These are phyloP conservation scores for Unio delphinus DNA, from an alignment of 2,888 invertebrate genomes.

Conservation along the genomic window DNA sequence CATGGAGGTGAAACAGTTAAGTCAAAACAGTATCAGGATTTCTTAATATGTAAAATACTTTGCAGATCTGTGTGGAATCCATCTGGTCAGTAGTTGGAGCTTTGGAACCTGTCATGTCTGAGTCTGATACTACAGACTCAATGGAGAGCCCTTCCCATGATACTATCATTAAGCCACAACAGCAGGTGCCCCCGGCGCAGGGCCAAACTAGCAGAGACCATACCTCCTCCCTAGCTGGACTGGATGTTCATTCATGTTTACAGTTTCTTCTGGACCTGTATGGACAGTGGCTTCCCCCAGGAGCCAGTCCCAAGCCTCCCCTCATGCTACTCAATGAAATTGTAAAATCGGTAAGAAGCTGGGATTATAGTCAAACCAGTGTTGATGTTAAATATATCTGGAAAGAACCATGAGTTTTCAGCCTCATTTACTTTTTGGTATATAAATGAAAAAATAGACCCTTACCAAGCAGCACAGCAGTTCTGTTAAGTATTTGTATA, in stretches of 20 bases:
- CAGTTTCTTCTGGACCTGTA: constrained; percentile 93
- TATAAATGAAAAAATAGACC: no score
- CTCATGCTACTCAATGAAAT: constrained; percentile 71
- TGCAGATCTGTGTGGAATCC: constrained; percentile 67
- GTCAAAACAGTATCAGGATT: no score
- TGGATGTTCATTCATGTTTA: constrained; percentile 93
- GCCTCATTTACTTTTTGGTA: no score
- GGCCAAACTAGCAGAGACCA: constrained; percentile 48
- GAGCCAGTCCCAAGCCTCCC: constrained; percentile 67
- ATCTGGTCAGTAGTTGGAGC: constrained; percentile 68
- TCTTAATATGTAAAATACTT: background rate
- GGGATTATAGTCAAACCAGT: background rate
- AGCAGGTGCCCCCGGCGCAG: constrained; percentile 11
- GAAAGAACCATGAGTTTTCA: no score
- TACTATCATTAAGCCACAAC: constrained; percentile 12
- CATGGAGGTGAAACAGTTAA: no score
- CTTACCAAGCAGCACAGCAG: no score
- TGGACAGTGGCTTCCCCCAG: constrained; percentile 80
- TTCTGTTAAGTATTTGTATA: no score
- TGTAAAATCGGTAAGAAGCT: constrained; percentile 72
- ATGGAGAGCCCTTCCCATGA: constrained; percentile 50
- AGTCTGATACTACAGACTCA: constrained; percentile 60
- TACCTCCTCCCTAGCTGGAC: constrained; percentile 72
- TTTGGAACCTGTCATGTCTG: constrained; percentile 50
- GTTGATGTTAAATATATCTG: background rate